Evolutionary conservation across 2,113 vertebrate species (phyloP).

Genomic region (Chloroceryle aenea): DNA sequence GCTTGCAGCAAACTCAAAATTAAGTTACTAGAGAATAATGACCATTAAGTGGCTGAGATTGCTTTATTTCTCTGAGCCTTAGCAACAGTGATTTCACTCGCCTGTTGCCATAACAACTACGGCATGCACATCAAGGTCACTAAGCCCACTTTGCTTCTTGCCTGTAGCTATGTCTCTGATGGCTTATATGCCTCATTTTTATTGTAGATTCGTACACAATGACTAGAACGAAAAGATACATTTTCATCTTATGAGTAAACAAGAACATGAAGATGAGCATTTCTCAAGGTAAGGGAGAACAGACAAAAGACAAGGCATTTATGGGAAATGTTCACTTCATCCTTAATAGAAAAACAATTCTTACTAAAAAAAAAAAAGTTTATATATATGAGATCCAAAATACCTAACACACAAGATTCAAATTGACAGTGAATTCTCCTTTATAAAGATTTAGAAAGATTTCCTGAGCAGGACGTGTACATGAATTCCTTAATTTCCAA

Average conservation of each 20-base stretch:
- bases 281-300: conserved; percentile 15
- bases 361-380: too few relatives aligned
- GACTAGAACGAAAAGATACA: conserved; percentile 35
- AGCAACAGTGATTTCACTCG: conserved; percentile 77
- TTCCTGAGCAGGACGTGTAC: background rate
- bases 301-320: background rate
- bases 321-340: background rate
- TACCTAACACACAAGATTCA: background rate
- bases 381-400: background rate
- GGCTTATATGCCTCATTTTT: conserved; percentile 73
- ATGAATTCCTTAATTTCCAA: background rate
- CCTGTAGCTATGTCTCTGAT: conserved; percentile 62
- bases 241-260: conserved; percentile 56
- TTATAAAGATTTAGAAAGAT: background rate
- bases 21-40: conserved; percentile 69
- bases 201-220: conserved; percentile 52
- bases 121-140: conserved; percentile 84
- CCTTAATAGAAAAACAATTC: background rate
- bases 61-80: conserved; percentile 77
- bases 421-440: background rate
- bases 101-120: conserved; percentile 89
- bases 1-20: conserved; percentile 50
- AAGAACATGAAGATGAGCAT: conserved; percentile 12
- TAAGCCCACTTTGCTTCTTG: conserved; percentile 75
- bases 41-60: conserved; percentile 72